These are phyloP conservation scores for Scleropages formosus DNA, from an alignment of 2,797 vertebrate species.

Conservation along the genomic window DNA sequence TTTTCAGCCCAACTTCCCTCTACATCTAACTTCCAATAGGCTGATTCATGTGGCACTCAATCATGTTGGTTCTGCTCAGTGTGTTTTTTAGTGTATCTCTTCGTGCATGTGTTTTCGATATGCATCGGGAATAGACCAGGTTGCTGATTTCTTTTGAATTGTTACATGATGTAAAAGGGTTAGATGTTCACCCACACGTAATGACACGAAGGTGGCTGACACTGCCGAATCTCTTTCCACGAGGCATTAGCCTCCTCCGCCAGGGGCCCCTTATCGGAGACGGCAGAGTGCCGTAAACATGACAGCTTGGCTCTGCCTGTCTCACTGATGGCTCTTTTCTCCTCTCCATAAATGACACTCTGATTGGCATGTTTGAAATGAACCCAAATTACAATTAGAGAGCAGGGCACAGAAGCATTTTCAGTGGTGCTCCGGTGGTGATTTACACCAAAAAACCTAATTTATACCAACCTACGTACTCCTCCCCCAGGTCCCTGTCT, in stretches of 20 bases:
- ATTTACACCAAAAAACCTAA: neutral
- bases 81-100: constrained; percentile 6
- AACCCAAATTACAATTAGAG: constrained; percentile 55
- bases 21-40: neutral
- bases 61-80: neutral
- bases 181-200: constrained; percentile 26
- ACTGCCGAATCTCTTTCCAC: neutral
- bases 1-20: constrained; percentile 9
- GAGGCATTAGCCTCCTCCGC: neutral
- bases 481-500: neutral
- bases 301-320: neutral
- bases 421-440: neutral
- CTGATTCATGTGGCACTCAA: neutral
- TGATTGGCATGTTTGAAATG: constrained; percentile 53
- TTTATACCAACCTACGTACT: neutral
- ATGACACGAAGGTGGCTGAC: neutral
- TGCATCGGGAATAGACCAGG: constrained; percentile 23
- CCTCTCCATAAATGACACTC: constrained; percentile 52
- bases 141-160: constrained; percentile 1
- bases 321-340: constrained; percentile 30
- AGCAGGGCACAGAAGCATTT: constrained; percentile 31
- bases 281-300: constrained; percentile 47
- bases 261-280: constrained; percentile 52
- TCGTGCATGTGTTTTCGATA: neutral
- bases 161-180: neutral